Evolutionary conservation across 2,888 invertebrate genomes (phyloP).

Genomic region (Synergus itoensis): DNA sequence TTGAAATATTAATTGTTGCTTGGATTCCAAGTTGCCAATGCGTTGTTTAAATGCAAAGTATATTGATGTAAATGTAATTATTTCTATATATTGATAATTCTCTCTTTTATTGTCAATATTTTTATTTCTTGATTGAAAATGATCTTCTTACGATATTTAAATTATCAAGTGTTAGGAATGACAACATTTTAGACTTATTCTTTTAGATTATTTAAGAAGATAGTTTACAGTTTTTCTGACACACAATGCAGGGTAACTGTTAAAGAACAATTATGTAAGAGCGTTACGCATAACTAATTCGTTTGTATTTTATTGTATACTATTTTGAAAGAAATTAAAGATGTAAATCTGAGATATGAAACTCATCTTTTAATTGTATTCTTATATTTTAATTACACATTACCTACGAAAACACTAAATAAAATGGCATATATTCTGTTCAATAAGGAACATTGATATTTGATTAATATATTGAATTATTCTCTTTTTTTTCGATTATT

Average conservation of each 20-base stretch:
- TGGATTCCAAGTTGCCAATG: background rate
- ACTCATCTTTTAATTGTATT: constrained; percentile 36
- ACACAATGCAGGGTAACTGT: constrained; percentile 36
- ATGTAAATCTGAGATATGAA: constrained; percentile 30
- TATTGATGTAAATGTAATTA: background rate
- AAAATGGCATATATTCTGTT: background rate
- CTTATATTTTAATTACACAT: background rate
- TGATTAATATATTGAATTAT: background rate
- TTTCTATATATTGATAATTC: background rate
- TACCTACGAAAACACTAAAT: background rate
- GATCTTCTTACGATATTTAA: constrained; percentile 9
- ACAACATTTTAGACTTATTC: constrained; percentile 27
- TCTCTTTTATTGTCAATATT: background rate
- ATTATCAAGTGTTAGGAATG: background rate
- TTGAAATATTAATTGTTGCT: background rate
- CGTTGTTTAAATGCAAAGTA: background rate
- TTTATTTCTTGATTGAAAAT: background rate
- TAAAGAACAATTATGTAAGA: constrained; percentile 34
- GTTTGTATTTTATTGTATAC: constrained; percentile 37
- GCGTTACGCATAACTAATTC: constrained; percentile 10
- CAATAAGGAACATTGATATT: background rate
- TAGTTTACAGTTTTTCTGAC: constrained; percentile 26
- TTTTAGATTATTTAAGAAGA: constrained; percentile 18
- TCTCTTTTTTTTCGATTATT: background rate
- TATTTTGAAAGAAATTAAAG: constrained; percentile 36